These are phyloP conservation scores for Phaenicophaeus curvirostris DNA, from an alignment of 2,797 vertebrate species.

Conservation along the genomic window DNA sequence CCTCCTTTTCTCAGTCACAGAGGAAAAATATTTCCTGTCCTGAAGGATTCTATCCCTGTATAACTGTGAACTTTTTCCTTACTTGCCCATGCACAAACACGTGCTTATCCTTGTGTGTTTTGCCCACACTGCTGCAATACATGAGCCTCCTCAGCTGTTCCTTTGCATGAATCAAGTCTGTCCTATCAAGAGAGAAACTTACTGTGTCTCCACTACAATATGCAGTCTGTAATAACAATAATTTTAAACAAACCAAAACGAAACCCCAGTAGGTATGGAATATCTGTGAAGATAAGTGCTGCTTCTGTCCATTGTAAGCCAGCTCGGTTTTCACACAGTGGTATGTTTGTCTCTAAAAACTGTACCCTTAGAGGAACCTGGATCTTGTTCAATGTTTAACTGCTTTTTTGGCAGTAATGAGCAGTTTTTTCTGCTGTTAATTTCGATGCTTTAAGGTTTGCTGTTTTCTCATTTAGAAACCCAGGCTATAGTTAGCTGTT, in stretches of 20 bases:
- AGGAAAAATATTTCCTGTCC: background rate
- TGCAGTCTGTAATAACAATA: background rate
- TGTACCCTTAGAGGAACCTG: background rate
- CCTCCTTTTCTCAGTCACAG: background rate
- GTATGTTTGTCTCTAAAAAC: background rate
- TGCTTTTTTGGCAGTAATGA: background rate
- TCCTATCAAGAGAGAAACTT: background rate
- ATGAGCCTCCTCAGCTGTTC: background rate
- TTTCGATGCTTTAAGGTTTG: background rate
- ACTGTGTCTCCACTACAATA: background rate
- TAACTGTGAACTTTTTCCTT: background rate
- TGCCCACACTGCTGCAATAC: background rate
- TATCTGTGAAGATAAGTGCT: background rate
- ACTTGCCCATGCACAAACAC: background rate
- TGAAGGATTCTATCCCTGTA: background rate
- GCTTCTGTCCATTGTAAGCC: background rate
- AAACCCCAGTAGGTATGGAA: background rate
- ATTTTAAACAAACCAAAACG: background rate
- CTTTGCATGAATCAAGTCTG: background rate
- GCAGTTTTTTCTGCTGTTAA: background rate
- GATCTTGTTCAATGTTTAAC: background rate
- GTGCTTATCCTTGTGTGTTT: background rate
- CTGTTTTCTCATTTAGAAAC: constrained; percentile 8
- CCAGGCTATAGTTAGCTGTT: background rate
- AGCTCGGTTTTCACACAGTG: background rate